A percentile compares a stretch with the other conserved stretches of the same genome.
These are phyloP conservation scores for Endotricha flammealis DNA, from an alignment of 2,888 invertebrate species.

Conservation along the genomic window DNA sequence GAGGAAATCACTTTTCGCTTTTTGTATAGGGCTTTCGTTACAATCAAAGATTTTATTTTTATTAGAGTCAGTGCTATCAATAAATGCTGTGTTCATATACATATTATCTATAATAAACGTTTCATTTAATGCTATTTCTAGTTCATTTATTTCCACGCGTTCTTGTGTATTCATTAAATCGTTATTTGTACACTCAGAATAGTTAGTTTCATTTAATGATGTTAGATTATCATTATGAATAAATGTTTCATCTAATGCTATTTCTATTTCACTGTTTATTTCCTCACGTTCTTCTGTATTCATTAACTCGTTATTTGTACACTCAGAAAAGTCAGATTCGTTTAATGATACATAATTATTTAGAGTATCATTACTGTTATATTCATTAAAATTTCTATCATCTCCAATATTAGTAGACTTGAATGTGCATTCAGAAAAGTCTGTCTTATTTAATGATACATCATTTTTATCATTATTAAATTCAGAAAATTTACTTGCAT, in stretches of 20 bases:
- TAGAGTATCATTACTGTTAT: slow-evolving; percentile 30
- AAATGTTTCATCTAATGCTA: slow-evolving; percentile 29
- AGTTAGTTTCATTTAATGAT: slow-evolving; percentile 3
- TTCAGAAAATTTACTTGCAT: too few species aligned
- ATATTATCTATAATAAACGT: slow-evolving; percentile 31
- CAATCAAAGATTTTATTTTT: slow-evolving; percentile 35
- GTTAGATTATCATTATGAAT: slow-evolving; percentile 23
- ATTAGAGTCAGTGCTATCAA: slow-evolving; percentile 30
- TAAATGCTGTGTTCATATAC: slow-evolving; percentile 57
- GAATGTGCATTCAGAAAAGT: too few species aligned
- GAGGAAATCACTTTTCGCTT: slow-evolving; percentile 17
- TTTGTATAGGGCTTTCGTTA: slow-evolving; percentile 46
- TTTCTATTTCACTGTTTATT: slow-evolving; percentile 13
- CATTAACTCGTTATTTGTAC: neutral
- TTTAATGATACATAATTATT: slow-evolving; percentile 8
- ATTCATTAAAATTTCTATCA: slow-evolving; percentile 16
- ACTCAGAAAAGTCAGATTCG: too few species aligned
- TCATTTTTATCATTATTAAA: too few species aligned
- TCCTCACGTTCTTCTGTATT: slow-evolving; percentile 14
- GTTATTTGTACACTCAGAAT: too few species aligned
- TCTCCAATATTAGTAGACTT: slow-evolving; percentile 2
- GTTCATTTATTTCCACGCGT: slow-evolving; percentile 16
- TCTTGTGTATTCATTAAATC: slow-evolving; percentile 2
- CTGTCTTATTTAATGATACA: too few species aligned
- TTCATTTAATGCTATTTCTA: slow-evolving; percentile 22